These are phyloP conservation scores for Falcaria lacertinaria DNA, from an alignment of 2,888 invertebrate genomes.

Conservation along the genomic window DNA sequence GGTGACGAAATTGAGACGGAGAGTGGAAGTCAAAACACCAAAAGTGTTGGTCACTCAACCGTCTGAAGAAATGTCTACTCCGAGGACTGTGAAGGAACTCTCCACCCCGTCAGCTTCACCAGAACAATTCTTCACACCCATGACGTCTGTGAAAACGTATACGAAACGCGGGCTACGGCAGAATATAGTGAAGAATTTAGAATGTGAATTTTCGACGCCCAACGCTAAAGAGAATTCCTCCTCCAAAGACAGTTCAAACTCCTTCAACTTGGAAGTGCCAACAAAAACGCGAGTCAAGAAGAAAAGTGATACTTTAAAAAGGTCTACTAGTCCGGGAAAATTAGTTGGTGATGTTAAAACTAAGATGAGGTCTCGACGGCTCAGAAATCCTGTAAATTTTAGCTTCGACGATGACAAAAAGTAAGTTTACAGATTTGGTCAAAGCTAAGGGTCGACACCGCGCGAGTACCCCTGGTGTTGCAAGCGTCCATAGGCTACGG, in stretches of 20 bases:
- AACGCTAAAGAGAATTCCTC: conserved; percentile 13
- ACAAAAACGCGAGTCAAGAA: conserved; percentile 8
- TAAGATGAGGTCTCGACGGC: conserved; percentile 23
- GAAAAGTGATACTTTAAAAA: conserved; percentile 26
- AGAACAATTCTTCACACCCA: conserved; percentile 59
- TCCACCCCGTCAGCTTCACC: conserved; percentile 47
- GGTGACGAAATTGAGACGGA: neutral
- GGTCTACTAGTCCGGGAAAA: conserved; percentile 58
- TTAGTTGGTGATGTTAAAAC: conserved; percentile 24
- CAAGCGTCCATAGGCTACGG: too few relatives aligned
- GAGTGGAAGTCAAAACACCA: conserved; percentile 17
- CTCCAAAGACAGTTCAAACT: conserved; percentile 7
- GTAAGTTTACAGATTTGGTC: too few relatives aligned
- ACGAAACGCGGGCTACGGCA: conserved; percentile 33
- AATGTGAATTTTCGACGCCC: conserved; percentile 52
- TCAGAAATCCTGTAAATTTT: conserved; percentile 18
- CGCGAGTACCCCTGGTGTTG: too few relatives aligned
- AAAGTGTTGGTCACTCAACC: conserved; percentile 30
- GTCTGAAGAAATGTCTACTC: conserved; percentile 16
- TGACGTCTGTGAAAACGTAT: conserved; percentile 52
- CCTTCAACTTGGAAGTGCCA: conserved; percentile 11
- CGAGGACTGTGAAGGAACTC: conserved; percentile 25
- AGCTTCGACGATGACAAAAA: neutral
- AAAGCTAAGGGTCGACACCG: too few relatives aligned
- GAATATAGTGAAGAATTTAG: conserved; percentile 57